A percentile compares a stretch with the other conserved stretches of the same genome.
These are phyloP conservation scores for Drosophila pseudoobscura DNA, from an alignment of 1,140 invertebrate genomes.

Conservation along the genomic window DNA sequence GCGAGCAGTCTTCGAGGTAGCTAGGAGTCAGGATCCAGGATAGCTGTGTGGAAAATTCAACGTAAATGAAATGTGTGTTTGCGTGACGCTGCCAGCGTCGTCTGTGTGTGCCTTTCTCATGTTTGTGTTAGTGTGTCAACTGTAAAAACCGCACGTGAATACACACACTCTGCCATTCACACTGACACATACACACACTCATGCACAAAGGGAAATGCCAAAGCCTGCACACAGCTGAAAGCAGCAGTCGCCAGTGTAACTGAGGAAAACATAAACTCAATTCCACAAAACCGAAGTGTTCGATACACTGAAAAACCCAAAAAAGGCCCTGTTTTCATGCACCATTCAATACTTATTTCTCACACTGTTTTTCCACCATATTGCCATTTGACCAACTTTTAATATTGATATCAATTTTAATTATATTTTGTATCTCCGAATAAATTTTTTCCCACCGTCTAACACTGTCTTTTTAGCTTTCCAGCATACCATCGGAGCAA, in stretches of 20 bases:
- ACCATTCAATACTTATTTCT: too few species aligned
- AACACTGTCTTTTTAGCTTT: too few species aligned
- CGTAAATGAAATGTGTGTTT: slow-evolving; percentile 77
- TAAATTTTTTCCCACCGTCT: too few species aligned
- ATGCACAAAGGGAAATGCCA: slow-evolving; percentile 53
- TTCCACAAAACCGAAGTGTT: neutral
- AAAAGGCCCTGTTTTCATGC: too few species aligned
- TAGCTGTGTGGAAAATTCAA: slow-evolving; percentile 65
- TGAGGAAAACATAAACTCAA: neutral
- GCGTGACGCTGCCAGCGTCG: slow-evolving; percentile 56
- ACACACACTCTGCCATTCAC: slow-evolving; percentile 26
- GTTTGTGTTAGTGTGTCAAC: slow-evolving; percentile 70
- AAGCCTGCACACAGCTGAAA: slow-evolving; percentile 45
- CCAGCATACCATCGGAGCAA: too few species aligned
- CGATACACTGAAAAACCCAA: too few species aligned
- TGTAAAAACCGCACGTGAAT: slow-evolving; percentile 70
- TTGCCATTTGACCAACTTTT: too few species aligned
- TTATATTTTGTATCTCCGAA: too few species aligned
- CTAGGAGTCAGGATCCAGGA: slow-evolving; percentile 16
- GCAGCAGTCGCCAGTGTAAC: slow-evolving; percentile 29
- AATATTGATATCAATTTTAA: too few species aligned
- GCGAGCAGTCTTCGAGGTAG: slow-evolving; percentile 10
- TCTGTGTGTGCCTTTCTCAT: slow-evolving; percentile 4
- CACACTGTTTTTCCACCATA: too few species aligned
- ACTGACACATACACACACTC: slow-evolving; percentile 17